A percentile compares a stretch with the other conserved stretches of the same genome.
Conservation (phyloP, 2,113 vertebrate genomes). For the Colossoma macropomum region DNA sequence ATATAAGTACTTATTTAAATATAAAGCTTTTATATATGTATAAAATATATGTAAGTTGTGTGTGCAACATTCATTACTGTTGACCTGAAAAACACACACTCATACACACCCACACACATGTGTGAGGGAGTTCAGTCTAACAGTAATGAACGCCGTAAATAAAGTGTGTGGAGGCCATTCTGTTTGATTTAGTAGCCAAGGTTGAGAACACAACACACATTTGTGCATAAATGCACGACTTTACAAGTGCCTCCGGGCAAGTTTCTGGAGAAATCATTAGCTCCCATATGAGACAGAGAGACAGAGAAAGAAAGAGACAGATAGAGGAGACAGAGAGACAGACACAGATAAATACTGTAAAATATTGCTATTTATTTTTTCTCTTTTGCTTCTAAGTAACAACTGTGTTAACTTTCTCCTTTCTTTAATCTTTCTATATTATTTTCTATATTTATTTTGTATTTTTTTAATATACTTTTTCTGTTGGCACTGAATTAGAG, state of each 20-base stretch:
- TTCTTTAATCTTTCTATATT: too few species aligned
- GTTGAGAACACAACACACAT: slow-evolving; percentile 29
- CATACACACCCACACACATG: background rate
- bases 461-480: too few species aligned
- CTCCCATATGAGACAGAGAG: slow-evolving; percentile 15
- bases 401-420: too few species aligned
- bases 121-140: background rate
- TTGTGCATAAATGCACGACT: slow-evolving; percentile 43
- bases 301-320: background rate
- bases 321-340: background rate
- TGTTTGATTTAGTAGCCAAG: slow-evolving; percentile 39
- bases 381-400: too few species aligned
- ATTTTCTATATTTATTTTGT: too few species aligned
- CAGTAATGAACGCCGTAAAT: slow-evolving; percentile 21
- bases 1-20: too few species aligned
- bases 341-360: background rate
- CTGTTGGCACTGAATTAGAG: too few species aligned
- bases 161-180: slow-evolving; percentile 35
- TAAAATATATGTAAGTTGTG: background rate
- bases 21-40: too few species aligned
- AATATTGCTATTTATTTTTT: background rate
- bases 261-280: slow-evolving; percentile 45
- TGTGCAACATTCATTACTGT: too few species aligned
- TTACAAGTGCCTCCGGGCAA: slow-evolving; percentile 35
- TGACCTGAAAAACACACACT: too few species aligned